Conservation (phyloP, 2,113 vertebrate species). For the Leuciscus idus region DNA sequence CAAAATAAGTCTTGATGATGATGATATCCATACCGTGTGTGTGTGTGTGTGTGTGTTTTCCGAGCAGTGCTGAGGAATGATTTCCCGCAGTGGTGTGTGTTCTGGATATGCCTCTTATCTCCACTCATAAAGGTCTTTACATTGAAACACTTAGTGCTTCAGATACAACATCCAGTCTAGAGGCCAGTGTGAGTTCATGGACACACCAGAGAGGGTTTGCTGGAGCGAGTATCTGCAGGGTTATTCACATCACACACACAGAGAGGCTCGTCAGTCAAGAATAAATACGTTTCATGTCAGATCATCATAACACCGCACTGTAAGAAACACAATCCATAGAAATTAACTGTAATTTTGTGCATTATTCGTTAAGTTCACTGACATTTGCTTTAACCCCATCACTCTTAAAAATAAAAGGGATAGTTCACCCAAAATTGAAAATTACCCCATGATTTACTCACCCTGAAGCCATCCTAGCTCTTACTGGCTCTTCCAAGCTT, state of each 20-base stretch:
- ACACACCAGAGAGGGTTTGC: neutral
- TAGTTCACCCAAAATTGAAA: too few relatives aligned
- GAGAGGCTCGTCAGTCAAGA: neutral
- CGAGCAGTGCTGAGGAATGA: neutral
- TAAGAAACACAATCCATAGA: neutral
- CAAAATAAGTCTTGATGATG: too few relatives aligned
- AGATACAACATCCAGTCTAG: neutral
- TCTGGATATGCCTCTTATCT: neutral
- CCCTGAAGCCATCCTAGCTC: too few relatives aligned
- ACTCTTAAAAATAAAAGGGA: neutral
- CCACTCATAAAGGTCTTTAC: constrained; percentile 16
- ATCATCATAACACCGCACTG: neutral
- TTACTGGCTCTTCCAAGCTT: too few relatives aligned
- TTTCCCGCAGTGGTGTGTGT: neutral
- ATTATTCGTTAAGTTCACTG: neutral
- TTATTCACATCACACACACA: constrained; percentile 5
- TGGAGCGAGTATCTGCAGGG: neutral
- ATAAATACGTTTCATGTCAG: neutral
- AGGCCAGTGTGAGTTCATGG: neutral
- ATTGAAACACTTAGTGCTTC: constrained; percentile 7
- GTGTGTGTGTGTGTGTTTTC: neutral
- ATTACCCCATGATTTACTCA: too few relatives aligned
- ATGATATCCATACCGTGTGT: neutral
- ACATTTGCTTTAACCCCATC: neutral
- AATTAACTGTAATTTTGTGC: neutral